Base-by-base conservation (phyloP, 1,140 invertebrate species). In the Andricus grossulariae region DNA sequence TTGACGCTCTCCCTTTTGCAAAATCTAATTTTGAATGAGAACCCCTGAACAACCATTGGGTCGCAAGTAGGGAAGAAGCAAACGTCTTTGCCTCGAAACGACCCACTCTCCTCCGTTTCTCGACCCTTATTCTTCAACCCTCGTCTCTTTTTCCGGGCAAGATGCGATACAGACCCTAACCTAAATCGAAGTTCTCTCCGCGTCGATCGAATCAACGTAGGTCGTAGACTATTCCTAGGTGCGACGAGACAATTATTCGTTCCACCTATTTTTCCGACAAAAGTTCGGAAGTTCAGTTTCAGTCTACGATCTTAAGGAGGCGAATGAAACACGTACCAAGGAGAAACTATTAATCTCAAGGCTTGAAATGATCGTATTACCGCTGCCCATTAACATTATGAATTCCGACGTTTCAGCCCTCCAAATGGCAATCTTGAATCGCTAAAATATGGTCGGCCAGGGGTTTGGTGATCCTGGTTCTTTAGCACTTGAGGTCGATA, bases 321-420 rank as follows among this genome's bases (percentile, higher is more conserved):
- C n/a, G 25, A 74, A 39, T 32, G n/a, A 25, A 10, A 32, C 60
- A 66, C 74, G 77, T 75, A 81, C 79, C 74, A 77, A 51, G 73
- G 81, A 81, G 80, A 85, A 86, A 87, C 87, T 86, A 88, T 88
- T 88, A 87, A 88, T 88, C 86, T 85, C 82, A 84, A 81, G 83
- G 82, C 82, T 82, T 85, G 83, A 86, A 88, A 83, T 82, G 85
- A 88, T 88, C 86, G 82, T 85, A 87, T 88, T 87, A 87, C 83
- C 72, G 79, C 87, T 86, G 85, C 87, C 87, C 85, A 87, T 88
- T 86, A 83, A 84, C 84, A 87, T 88, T 88, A 88, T 84, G 84
- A 87, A 87, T 85, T 87, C 81, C 78, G 81, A 76, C 76, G 73
- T 81, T 79, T 82, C 81, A 77, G 39, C 81, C 82, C 81, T 82